A percentile compares a stretch with the other conserved stretches of the same genome.
These are phyloP conservation scores for Brachyhypopomus gauderio DNA, from an alignment of 2,113 vertebrate genomes.

Conservation along the genomic window DNA sequence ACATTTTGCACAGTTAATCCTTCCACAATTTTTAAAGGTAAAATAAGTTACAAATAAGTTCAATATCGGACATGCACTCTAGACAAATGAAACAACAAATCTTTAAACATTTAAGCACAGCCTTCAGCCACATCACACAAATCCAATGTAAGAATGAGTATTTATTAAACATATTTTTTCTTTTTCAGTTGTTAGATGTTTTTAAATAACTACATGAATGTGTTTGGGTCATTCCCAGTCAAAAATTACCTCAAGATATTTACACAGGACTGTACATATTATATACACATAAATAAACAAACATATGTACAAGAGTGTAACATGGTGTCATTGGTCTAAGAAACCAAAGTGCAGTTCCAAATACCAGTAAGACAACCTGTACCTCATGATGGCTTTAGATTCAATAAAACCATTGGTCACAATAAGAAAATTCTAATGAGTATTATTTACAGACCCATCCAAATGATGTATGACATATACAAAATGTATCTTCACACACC, in stretches of 20 bases:
- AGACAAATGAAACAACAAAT: no score
- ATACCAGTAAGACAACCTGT: not conserved
- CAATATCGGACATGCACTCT: no score
- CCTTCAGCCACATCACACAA: not conserved
- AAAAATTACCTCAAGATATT: constrained; percentile 66
- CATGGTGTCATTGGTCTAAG: constrained; percentile 17
- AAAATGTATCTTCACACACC: constrained; percentile 35
- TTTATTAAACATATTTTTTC: constrained; percentile 65
- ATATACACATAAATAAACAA: constrained; percentile 67
- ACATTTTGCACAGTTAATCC: no score
- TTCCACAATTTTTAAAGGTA: no score
- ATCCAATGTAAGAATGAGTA: constrained; percentile 53
- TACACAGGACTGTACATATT: constrained; percentile 64
- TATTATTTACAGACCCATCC: constrained; percentile 48
- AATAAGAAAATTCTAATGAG: constrained; percentile 15
- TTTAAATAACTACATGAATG: constrained; percentile 69
- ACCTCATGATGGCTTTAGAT: not conserved
- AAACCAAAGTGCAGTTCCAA: not conserved
- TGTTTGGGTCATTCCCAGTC: constrained; percentile 48
- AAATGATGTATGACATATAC: constrained; percentile 66
- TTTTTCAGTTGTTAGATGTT: constrained; percentile 17
- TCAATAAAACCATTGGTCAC: not conserved
- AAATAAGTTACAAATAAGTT: no score
- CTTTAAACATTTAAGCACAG: no score
- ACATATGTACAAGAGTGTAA: constrained; percentile 62